Evolutionary conservation across 2,888 invertebrate genomes (phyloP), one percentile per base, ranked within the genome.

Genomic region (Silvanus unidentatus): DNA sequence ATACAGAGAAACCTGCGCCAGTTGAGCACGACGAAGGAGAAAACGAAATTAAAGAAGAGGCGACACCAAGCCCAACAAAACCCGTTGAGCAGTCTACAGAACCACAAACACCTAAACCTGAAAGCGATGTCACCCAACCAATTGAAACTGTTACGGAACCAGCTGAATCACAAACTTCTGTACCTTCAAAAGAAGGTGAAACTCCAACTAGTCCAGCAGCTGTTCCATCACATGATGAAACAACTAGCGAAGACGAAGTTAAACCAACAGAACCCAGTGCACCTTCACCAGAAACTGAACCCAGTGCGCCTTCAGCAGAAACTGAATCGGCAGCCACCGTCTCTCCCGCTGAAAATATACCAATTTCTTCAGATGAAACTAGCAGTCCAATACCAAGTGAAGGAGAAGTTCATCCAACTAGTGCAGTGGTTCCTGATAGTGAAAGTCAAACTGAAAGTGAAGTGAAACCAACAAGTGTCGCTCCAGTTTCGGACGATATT

Each of bases 311-410:
- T 22, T 22, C 22, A 5, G 8, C 22, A 22, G 22, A 22, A 22
- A 22, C n/a, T n/a, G n/a, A n/a, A n/a, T n/a, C n/a, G n/a, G 22
- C 22, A 22, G 8, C 3, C 22, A n/a, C 22, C 8, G 22, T 22
- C 8, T 22, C 22, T 3, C 22, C 22, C 34, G 48, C 40, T n/a
- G n/a, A n/a, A n/a, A n/a, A n/a, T n/a, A n/a, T n/a, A n/a, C n/a
- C n/a, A n/a, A n/a, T n/a, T n/a, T n/a, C n/a, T n/a, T n/a, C n/a
- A 22, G 42, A 47, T 38, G 28, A 28, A 34, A 44, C 52, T 2
- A 41, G 40, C 12, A 30, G 28, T 12, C 16, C 14, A 12, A 29
- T 28, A 13, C 30, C 9, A 16, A 34, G 42, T 27, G 30, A 39
- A 22, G 22, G 5, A 5, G 9, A 16, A 30, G 8, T 13, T 39